phyloP scores from a whole-genome alignment of 2,888 invertebrate genomes.

The Hoplodrina blanda region DNA sequence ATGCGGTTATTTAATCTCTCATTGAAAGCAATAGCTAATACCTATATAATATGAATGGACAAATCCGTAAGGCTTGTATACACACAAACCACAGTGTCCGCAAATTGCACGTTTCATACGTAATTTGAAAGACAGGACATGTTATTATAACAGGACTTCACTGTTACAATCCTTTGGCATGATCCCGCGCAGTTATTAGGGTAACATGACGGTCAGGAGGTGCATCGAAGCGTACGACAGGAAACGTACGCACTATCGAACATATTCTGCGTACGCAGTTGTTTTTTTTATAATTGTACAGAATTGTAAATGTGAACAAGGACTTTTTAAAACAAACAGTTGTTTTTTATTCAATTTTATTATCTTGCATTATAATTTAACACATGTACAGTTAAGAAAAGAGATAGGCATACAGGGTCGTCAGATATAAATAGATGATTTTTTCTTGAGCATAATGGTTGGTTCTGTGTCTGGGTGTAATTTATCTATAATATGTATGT shows the following conservation, averaged over 20 bases:
- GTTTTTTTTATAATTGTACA: constrained; percentile 1
- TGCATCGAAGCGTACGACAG: constrained; percentile 33
- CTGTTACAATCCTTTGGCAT: constrained; percentile 46
- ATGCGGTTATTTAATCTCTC: neutral
- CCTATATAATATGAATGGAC: constrained; percentile 5
- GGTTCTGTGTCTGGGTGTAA: too few species aligned
- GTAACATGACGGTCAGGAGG: constrained; percentile 28
- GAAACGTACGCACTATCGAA: constrained; percentile 29
- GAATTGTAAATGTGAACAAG: constrained; percentile 4
- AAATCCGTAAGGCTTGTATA: constrained; percentile 10
- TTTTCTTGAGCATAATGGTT: too few species aligned
- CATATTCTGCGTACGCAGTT: constrained; percentile 24
- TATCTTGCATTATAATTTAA: neutral
- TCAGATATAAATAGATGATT: too few species aligned
- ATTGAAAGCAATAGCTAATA: constrained; percentile 1
- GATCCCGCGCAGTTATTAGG: constrained; percentile 32
- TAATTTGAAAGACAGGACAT: constrained; percentile 40
- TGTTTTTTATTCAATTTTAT: neutral
- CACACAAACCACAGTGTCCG: constrained; percentile 18
- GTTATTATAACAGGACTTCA: constrained; percentile 51
- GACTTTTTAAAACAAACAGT: neutral
- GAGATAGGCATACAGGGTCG: too few species aligned
- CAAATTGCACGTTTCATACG: constrained; percentile 32
- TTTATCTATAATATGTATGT: too few species aligned
- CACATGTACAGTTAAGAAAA: too few species aligned